Evolutionary conservation across 2,888 invertebrate species (phyloP).

Genomic region (Fragum fragum): DNA sequence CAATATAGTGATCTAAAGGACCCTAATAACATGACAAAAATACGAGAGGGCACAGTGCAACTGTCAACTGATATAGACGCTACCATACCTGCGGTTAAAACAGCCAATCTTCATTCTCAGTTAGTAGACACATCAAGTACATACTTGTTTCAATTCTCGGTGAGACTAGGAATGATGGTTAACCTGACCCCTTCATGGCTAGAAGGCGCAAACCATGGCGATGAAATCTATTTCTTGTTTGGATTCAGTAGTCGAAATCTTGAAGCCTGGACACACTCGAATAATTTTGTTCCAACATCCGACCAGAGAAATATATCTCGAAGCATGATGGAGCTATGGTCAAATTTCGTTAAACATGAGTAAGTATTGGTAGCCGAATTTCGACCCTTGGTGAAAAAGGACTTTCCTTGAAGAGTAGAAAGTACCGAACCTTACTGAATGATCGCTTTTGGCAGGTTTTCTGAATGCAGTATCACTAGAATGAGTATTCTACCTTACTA

Average conservation of each 20-base stretch:
- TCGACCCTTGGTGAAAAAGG: too few relatives aligned
- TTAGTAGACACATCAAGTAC: constrained; percentile 18
- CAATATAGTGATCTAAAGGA: constrained; percentile 56
- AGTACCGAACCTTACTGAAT: too few relatives aligned
- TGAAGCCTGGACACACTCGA: constrained; percentile 37
- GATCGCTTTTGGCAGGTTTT: too few relatives aligned
- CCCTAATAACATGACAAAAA: constrained; percentile 26
- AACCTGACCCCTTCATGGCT: constrained; percentile 52
- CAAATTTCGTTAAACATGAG: constrained; percentile 57
- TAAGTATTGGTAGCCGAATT: too few relatives aligned
- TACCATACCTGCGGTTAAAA: constrained; percentile 49
- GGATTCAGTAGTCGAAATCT: constrained; percentile 47
- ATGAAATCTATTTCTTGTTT: constrained; percentile 53
- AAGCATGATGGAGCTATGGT: constrained; percentile 40
- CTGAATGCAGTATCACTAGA: too few relatives aligned
- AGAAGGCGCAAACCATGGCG: constrained; percentile 47
- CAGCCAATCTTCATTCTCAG: constrained; percentile 41
- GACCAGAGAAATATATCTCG: constrained; percentile 25
- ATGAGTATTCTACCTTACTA: too few relatives aligned
- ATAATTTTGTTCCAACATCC: constrained; percentile 28
- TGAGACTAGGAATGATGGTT: constrained; percentile 14
- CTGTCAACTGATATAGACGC: constrained; percentile 56
- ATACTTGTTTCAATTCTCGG: constrained; percentile 59
- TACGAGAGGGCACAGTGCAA: constrained; percentile 37
- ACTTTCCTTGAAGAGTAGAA: too few relatives aligned